Base-by-base conservation (phyloP, 2,888 invertebrate genomes). In the Pinctada fucata region DNA sequence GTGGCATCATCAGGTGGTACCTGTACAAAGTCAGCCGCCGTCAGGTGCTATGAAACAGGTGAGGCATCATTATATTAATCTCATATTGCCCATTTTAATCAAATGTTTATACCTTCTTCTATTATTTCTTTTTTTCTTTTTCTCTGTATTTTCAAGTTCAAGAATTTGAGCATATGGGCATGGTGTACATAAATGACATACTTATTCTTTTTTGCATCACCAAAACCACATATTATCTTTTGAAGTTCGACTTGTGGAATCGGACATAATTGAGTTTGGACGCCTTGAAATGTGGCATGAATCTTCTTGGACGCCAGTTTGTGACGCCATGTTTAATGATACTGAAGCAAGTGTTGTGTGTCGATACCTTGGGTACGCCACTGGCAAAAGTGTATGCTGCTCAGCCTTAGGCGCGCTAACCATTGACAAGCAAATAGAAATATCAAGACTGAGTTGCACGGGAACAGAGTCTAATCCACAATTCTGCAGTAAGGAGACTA, bases 251-350 rank as follows among this genome's bases (percentile, higher is more conserved):
- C 69, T 86, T 1, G 45, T 52, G 13, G 84, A 83, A 2, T 83
- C 82, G 2, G 79, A 78, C 1, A 79, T 76, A 13, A 49, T 75
- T 1, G 79, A 84, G 66, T 86, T 83, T 71, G 85, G 85, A 8
- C 74, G 84, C 8, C 69, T 84, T 6, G 85, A 86, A 68, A 74
- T 86, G 65, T 83, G 74, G 72, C 73, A 83, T 58, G 58, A 51
- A 3, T n/a, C 58, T 8, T 10, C 67, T 0, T 88, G 86, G 77
- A 75, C 75, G 45, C 73, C 83, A 0, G 93, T 96, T 16, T 96
- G 96, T 89, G 95, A 96, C 85, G 96, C 96, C 86, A 95, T 95
- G 87, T 96, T 96, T 86, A 94, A 94, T 68, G 92, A 94, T 31
- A 93, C 93, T 66, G 94, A 95, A 10, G 96, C 96, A 0, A 75